A percentile compares a stretch with the other conserved stretches of the same genome.
These are phyloP conservation scores for Lepus europaeus DNA, from an alignment of 2,113 vertebrate species.

Conservation along the genomic window DNA sequence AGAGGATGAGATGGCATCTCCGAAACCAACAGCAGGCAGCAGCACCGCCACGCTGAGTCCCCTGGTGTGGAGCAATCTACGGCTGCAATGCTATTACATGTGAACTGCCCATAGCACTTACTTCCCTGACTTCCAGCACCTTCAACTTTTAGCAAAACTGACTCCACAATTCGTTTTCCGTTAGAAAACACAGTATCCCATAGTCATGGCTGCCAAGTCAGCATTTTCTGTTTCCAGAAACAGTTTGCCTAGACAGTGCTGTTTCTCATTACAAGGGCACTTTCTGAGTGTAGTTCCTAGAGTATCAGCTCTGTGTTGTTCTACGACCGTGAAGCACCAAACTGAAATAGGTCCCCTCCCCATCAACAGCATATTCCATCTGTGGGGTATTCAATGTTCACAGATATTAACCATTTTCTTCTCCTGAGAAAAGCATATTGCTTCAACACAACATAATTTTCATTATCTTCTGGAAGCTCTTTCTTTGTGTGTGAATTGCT, in stretches of 20 bases:
- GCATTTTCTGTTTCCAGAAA: conserved; percentile 79
- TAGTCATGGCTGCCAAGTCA: conserved; percentile 62
- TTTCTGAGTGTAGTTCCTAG: conserved; percentile 56
- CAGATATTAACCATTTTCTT: conserved; percentile 71
- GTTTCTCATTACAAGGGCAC: conserved; percentile 80
- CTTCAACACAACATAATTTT: conserved; percentile 61
- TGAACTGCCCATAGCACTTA: not conserved
- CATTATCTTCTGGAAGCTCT: conserved; percentile 66
- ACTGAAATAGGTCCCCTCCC: not conserved
- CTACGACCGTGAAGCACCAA: conserved; percentile 79
- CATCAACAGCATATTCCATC: conserved; percentile 70
- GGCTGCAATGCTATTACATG: not conserved
- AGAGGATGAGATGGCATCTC: not conserved
- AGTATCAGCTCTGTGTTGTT: conserved; percentile 69
- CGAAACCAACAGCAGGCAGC: not conserved
- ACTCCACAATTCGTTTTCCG: conserved; percentile 54
- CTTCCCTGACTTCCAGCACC: conserved; percentile 2
- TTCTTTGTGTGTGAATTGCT: conserved; percentile 75
- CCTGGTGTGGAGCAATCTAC: not conserved
- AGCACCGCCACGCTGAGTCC: rapidly evolving
- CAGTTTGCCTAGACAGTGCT: conserved; percentile 75
- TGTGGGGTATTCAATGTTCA: conserved; percentile 78
- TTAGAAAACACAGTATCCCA: conserved; percentile 58
- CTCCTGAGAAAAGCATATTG: conserved; percentile 55
- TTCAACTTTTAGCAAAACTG: conserved; percentile 26